Percentiles rank a stretch among this genome's conserved stretches.
Evolutionary conservation across 2,888 invertebrate species (phyloP).

Genomic region (Tigriopus californicus): DNA sequence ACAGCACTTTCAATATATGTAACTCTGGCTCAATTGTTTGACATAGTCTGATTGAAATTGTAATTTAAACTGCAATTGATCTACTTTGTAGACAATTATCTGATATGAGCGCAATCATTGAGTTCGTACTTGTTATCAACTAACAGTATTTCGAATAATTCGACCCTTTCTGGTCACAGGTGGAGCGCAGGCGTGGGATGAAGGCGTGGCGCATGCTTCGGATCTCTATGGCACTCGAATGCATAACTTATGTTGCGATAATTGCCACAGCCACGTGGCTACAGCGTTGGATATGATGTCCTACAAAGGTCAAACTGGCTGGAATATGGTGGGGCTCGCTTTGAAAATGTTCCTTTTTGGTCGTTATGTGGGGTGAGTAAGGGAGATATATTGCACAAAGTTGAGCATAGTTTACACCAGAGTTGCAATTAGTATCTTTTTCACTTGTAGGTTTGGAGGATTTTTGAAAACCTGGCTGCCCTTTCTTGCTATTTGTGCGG

Average conservation of each 20-base stretch:
- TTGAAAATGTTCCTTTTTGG: conserved; percentile 53
- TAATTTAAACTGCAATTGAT: too few relatives aligned
- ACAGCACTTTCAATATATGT: too few relatives aligned
- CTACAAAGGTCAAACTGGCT: conserved; percentile 52
- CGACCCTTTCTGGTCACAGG: too few relatives aligned
- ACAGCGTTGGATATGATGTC: conserved; percentile 76
- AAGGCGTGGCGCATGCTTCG: conserved; percentile 70
- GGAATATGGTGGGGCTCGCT: conserved; percentile 85
- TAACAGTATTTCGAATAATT: too few relatives aligned
- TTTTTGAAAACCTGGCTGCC: conserved; percentile 26
- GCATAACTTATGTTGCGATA: conserved; percentile 88
- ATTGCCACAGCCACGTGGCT: conserved; percentile 96
- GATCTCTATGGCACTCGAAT: conserved; percentile 54
- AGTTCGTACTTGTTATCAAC: too few relatives aligned
- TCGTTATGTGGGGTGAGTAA: conserved; percentile 54
- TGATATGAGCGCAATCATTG: too few relatives aligned
- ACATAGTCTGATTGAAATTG: too few relatives aligned
- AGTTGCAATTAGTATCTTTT: neutral
- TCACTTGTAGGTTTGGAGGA: conserved; percentile 22
- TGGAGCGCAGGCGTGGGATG: conserved; percentile 64
- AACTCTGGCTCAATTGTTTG: too few relatives aligned
- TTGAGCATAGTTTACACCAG: neutral
- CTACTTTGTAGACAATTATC: too few relatives aligned
- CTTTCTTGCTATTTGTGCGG: too few relatives aligned
- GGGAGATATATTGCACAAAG: neutral